Base-by-base conservation (phyloP, 2,113 vertebrate genomes). In the Erpornis zantholeuca region DNA sequence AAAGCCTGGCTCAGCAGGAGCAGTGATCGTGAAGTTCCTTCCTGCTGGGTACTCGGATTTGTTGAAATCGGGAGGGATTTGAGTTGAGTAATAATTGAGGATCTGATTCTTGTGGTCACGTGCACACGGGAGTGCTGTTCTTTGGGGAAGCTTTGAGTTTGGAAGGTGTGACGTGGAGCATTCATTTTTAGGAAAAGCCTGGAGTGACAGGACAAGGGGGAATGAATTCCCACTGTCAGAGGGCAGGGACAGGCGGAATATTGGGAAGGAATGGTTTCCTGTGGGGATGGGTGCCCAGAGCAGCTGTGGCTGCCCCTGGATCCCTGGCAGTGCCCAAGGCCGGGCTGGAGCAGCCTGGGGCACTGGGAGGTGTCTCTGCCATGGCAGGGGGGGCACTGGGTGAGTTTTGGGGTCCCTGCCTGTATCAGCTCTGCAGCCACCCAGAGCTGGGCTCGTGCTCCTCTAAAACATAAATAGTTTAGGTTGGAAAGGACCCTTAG, bases 41-140 rank as follows among this genome's bases (percentile, higher is more conserved):
- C 82, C 38, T 40, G 10, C 38, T 9, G 25, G 18, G 19, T 31
- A 1, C 53, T 4, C 0, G 2, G n/a, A 3, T 31, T 3, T 73
- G 56, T 24, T 92, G 84, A 57, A 79, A 71, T 64, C 24, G 4
- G 33, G 5, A 56, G 49, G 69, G 53, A 9, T 86, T 44, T 24
- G 59, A 69, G 60, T n/a, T 70, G 44, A 49, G 65, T 31, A 11
- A 10, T 27, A n/a, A 25, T 2, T 19, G 59, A 59, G 64, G 20
- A 27, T 28, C 16, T 40, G 9, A 1, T 35, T 22, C n/a, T 53
- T 27, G 38, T 4, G 13, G 42, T 27, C 25, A 38, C 0, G 0
- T 14, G 25, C 21, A 5, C 9, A 7, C 28, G 42, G 28, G 36
- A 60, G 28, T 11, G 44, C 1, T 40, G 7, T 11, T 16, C 31